Conservation (phyloP, 1,140 invertebrate species). For the Lycorma delicatula region DNA sequence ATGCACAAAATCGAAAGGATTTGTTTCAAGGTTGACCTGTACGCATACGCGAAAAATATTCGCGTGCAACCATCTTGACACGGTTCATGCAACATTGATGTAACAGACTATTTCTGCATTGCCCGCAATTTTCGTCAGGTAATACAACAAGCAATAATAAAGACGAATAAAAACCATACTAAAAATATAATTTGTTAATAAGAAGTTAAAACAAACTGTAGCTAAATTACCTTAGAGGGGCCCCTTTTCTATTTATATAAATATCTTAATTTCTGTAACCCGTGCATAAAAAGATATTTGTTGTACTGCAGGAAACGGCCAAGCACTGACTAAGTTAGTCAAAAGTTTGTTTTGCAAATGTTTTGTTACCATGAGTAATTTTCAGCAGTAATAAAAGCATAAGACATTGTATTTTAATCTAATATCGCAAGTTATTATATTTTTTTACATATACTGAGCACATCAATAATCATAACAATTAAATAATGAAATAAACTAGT, state of each 20-base stretch:
- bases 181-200: slow-evolving; percentile 4
- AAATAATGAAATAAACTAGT: slow-evolving; percentile 1
- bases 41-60: slow-evolving; percentile 33
- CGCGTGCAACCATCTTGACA: slow-evolving; percentile 36
- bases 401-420: no score
- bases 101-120: slow-evolving; percentile 25
- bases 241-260: slow-evolving; percentile 28
- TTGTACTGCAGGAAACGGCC: slow-evolving; percentile 33
- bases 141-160: not conserved
- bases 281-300: slow-evolving; percentile 35
- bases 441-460: no score
- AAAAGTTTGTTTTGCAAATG: not conserved
- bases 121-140: slow-evolving; percentile 8
- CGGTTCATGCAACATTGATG: slow-evolving; percentile 33
- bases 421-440: no score
- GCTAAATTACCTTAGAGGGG: slow-evolving; percentile 23
- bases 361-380: no score
- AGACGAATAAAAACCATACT: not conserved
- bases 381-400: no score
- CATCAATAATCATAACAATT: not conserved
- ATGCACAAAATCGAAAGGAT: not conserved
- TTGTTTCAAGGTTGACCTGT: slow-evolving; percentile 27
- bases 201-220: slow-evolving; percentile 8
- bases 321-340: slow-evolving; percentile 11
- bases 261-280: slow-evolving; percentile 32